phyloP scores from a whole-genome alignment of 2,888 invertebrate species.

The Hemaris fuciformis region DNA sequence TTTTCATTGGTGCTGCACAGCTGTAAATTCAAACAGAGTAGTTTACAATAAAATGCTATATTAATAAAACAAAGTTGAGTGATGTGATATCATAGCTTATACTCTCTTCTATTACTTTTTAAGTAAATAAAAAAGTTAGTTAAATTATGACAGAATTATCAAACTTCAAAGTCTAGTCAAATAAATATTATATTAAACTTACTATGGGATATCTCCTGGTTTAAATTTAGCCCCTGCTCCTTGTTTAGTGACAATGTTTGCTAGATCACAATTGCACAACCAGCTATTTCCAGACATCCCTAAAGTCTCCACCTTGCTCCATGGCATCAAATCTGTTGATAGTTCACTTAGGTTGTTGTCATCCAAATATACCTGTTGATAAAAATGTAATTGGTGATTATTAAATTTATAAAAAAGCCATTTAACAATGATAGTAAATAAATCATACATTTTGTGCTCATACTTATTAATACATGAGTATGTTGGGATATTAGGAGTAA shows the following conservation, averaged over 20 bases:
- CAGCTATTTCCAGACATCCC: constrained; percentile 84
- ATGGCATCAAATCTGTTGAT: constrained; percentile 76
- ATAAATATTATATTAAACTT: constrained; percentile 36
- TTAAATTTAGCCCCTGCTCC: constrained; percentile 65
- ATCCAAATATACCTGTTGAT: constrained; percentile 82
- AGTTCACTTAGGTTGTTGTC: constrained; percentile 82
- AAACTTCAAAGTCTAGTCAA: not conserved
- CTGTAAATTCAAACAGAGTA: constrained; percentile 47
- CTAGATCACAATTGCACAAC: constrained; percentile 83
- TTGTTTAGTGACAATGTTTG: constrained; percentile 64
- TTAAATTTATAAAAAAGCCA: not conserved
- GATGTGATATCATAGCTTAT: too few species aligned
- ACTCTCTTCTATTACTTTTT: too few species aligned
- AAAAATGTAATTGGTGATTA: not conserved
- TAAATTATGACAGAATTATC: not conserved
- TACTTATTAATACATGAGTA: not conserved
- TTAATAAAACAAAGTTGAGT: too few species aligned
- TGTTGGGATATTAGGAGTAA: too few species aligned
- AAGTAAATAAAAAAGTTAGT: too few species aligned
- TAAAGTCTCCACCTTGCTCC: constrained; percentile 78
- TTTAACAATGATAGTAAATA: not conserved
- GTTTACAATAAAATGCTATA: constrained; percentile 16
- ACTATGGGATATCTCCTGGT: constrained; percentile 64
- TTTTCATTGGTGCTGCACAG: constrained; percentile 71
- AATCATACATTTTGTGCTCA: not conserved